Percentiles rank a stretch among this genome's conserved stretches.
Conservation (phyloP, 23 tunicate genomes). For the Pegea sp. region DNA sequence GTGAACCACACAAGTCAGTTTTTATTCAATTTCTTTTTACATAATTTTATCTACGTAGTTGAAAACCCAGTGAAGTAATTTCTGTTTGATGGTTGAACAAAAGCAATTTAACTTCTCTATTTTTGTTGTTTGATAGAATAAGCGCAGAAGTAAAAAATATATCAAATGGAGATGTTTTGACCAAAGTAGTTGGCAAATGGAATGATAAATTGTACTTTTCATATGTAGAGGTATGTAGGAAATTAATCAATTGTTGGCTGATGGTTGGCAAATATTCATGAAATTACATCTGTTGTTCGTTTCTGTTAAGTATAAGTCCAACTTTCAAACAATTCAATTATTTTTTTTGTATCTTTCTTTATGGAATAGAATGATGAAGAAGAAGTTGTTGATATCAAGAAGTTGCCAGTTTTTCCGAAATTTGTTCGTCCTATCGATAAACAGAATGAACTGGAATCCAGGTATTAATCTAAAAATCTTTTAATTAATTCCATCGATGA, state of each 20-base stretch:
- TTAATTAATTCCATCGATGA: no score
- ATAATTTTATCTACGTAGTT: neutral
- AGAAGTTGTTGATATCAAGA: slow-evolving; percentile 13
- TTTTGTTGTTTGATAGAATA: slow-evolving; percentile 11
- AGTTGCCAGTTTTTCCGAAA: slow-evolving; percentile 12
- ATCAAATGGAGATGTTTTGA: slow-evolving; percentile 28
- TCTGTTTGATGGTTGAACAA: neutral
- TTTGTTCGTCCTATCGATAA: slow-evolving; percentile 33
- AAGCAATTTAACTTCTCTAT: neutral
- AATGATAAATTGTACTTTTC: slow-evolving; percentile 28
- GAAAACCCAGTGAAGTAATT: neutral
- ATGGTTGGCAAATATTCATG: no score
- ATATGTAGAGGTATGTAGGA: no score
- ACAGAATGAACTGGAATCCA: slow-evolving; percentile 50
- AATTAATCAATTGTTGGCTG: no score
- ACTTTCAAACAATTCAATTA: no score
- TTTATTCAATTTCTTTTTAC: neutral
- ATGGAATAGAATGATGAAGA: neutral
- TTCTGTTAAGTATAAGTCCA: no score
- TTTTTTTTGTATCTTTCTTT: no score
- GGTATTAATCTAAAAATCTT: no score
- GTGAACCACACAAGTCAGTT: slow-evolving; percentile 57
- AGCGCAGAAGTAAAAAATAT: slow-evolving; percentile 51
- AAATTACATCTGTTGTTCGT: no score
- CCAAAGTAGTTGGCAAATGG: slow-evolving; percentile 69